Evolutionary conservation across 2,113 vertebrate genomes (phyloP).

Genomic region (Nibea albiflora): DNA sequence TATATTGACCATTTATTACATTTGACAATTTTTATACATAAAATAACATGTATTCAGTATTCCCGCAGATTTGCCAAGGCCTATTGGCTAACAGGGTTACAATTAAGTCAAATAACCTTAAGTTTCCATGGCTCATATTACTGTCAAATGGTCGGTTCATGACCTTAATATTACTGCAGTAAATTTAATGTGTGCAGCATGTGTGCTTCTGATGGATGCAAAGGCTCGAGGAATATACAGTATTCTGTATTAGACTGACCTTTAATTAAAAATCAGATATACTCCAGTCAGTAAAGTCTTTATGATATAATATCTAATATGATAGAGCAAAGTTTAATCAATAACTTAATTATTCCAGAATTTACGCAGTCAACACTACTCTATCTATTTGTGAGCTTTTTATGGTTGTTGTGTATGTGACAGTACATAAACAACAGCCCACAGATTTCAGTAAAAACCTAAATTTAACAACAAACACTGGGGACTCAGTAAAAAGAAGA

Average conservation of each 20-base stretch:
- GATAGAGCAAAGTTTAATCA: too few relatives aligned
- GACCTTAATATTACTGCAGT: constrained; percentile 19
- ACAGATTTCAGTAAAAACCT: too few relatives aligned
- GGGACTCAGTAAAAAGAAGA: background rate
- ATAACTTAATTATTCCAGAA: background rate
- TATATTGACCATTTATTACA: constrained; percentile 13
- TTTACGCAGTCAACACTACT: background rate
- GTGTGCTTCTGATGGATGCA: constrained; percentile 20
- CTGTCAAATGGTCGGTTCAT: constrained; percentile 26
- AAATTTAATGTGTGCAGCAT: constrained; percentile 18
- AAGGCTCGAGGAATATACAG: background rate
- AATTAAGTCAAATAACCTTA: constrained; percentile 43
- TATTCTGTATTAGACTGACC: background rate
- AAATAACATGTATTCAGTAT: constrained; percentile 43
- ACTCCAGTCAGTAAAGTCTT: background rate
- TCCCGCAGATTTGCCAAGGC: constrained; percentile 26
- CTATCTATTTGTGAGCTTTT: background rate
- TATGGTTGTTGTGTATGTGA: background rate
- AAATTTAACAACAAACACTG: background rate
- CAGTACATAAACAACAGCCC: too few relatives aligned
- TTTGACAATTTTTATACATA: constrained; percentile 24
- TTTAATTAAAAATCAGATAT: background rate
- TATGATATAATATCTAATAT: background rate
- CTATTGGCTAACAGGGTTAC: constrained; percentile 52
- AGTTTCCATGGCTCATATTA: constrained; percentile 57